Percentiles rank a stretch among this genome's conserved stretches.
Evolutionary conservation across 35 echinoderm and acorn worm species (phyloP).

Genomic region (Ptychodera flava): DNA sequence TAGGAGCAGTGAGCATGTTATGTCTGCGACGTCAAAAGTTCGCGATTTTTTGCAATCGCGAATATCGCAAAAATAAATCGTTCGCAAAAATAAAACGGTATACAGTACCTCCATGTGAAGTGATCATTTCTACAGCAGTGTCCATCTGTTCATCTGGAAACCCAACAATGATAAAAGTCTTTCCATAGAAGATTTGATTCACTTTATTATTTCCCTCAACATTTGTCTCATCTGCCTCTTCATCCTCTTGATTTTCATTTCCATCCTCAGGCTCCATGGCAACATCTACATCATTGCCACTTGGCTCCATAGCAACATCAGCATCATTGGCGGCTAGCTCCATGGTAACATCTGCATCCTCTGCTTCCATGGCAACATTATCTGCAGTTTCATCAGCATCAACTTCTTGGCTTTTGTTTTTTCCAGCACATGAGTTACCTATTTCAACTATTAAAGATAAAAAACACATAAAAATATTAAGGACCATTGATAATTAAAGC

Average conservation of each 20-base stretch:
- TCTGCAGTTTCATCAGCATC: conserved; percentile 29
- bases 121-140: conserved; percentile 37
- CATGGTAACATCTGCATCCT: neutral
- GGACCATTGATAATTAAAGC: no score
- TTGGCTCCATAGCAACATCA: neutral
- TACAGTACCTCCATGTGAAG: conserved; percentile 43
- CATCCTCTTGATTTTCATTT: neutral
- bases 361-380: neutral
- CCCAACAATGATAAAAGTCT: conserved; percentile 61
- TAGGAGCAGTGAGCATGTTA: no score
- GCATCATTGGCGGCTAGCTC: neutral
- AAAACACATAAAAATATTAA: no score
- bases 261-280: neutral
- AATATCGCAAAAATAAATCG: no score
- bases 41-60: no score
- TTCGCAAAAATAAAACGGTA: no score
- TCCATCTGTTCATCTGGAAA: conserved; percentile 45
- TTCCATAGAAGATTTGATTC: conserved; percentile 52
- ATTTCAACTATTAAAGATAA: no score
- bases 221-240: conserved; percentile 28
- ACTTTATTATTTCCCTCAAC: neutral
- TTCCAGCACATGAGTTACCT: no score
- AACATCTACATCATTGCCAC: neutral
- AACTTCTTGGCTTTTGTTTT: neutral
- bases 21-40: no score